Evolutionary conservation across 2,888 invertebrate genomes (phyloP), one percentile per base, ranked within the genome.

Genomic region (Conops quadrifasciatus): DNA sequence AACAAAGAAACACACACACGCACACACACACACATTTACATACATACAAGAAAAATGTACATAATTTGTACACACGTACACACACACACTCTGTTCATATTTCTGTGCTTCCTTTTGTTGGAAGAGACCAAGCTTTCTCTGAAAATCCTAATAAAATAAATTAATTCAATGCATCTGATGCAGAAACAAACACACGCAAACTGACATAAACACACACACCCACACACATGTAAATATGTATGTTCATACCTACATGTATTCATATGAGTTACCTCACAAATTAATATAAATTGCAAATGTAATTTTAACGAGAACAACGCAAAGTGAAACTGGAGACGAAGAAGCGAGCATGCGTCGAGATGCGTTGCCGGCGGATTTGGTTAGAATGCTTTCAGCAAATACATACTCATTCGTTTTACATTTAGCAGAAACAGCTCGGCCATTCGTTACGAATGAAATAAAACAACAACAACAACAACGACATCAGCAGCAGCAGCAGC

Each of bases 231-330:
- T 9, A 36, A 19, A 16, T 53, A 49, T 16, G 49, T 47, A 28
- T 30, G 53, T 53, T 5, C n/a, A 30, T 53, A 28, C 21, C 26
- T 47, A 21, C 21, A 45, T 51, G 65, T 43, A 15, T 58, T 45
- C 19, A 11, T 56, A 7, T 43, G 28, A 43, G 47, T 15, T 28
- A 26, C 24, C 24, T 67, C 26, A 24, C 59, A 67, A 67, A 59
- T 67, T 58, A 67, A 58, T 47, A 45, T 59, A 59, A 47, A 45
- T 67, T 67, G 47, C 36, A 66, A 66, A 66, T 51, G 28, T 56
- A 53, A 56, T 53, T 53, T 66, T 53, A 56, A 66, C n/a, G 24
- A 36, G 66, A 53, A 56, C 19, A 13, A 9, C 62, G 21, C 21
- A 66, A 13, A 53, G 16, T 7, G 58, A 21, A 16, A 24, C 4